These are phyloP conservation scores for Azemiops feae DNA, from an alignment of 2,113 vertebrate species.

Conservation along the genomic window DNA sequence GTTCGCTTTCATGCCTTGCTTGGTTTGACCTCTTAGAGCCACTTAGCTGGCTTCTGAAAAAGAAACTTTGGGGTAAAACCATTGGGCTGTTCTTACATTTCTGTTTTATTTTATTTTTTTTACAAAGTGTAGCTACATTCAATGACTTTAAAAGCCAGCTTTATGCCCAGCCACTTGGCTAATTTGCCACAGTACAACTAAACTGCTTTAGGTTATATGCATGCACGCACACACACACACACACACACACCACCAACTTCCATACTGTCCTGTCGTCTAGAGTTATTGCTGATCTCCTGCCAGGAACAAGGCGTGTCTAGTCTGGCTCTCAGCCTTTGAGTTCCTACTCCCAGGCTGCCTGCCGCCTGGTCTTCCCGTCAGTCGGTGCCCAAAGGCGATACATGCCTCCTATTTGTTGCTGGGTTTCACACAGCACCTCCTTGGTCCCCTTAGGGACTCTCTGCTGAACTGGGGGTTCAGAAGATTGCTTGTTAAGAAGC, in stretches of 20 bases:
- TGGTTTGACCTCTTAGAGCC: not conserved
- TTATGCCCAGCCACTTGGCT: not conserved
- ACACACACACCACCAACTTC: too few relatives aligned
- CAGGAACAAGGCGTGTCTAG: conserved; percentile 32
- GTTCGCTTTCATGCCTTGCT: not conserved
- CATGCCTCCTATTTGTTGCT: conserved; percentile 22
- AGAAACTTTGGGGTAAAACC: not conserved
- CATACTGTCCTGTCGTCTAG: not conserved
- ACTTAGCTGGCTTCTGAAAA: not conserved
- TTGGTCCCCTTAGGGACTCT: conserved; percentile 4
- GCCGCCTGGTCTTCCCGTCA: conserved; percentile 34
- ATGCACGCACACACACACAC: not conserved
- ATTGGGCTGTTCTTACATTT: not conserved
- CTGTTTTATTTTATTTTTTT: not conserved
- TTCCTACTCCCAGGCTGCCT: conserved; percentile 35
- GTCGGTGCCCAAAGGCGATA: conserved; percentile 22
- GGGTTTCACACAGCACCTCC: conserved; percentile 15
- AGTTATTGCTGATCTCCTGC: conserved; percentile 23
- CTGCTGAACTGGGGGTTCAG: conserved; percentile 11
- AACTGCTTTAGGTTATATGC: not conserved
- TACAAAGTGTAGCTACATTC: not conserved
- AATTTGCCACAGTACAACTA: not conserved
- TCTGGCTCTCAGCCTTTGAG: conserved; percentile 36
- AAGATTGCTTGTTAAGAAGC: not conserved
- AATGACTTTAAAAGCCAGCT: not conserved